These are phyloP conservation scores for Drosophila algonquin DNA, from an alignment of 2,888 invertebrate species.

Conservation along the genomic window DNA sequence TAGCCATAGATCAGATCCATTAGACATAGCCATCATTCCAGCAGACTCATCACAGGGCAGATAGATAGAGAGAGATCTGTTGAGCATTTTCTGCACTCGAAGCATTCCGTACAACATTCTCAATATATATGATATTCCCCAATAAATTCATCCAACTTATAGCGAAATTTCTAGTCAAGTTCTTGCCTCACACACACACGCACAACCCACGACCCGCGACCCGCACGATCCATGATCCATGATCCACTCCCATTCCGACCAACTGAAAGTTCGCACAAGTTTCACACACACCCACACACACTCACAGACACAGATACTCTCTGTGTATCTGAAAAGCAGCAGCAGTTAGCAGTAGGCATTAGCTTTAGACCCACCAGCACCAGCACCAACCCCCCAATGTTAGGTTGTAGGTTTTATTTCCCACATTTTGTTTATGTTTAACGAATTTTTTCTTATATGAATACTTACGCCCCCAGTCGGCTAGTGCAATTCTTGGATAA, in stretches of 20 bases:
- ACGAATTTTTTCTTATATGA: conserved; percentile 56
- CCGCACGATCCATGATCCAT: conserved; percentile 16
- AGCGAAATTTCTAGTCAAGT: conserved; percentile 81
- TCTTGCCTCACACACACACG: conserved; percentile 70
- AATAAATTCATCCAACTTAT: conserved; percentile 50
- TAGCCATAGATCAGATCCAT: conserved; percentile 38
- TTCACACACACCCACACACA: conserved; percentile 14
- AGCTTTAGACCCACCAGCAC: conserved; percentile 35
- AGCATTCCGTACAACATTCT: conserved; percentile 59
- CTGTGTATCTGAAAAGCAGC: conserved; percentile 17
- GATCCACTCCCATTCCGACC: conserved; percentile 36
- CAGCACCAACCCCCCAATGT: not conserved
- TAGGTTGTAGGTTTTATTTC: conserved; percentile 35
- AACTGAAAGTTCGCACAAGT: conserved; percentile 57
- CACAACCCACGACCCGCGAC: conserved; percentile 1
- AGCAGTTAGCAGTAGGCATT: conserved; percentile 39
- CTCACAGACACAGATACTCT: not conserved
- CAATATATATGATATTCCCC: conserved; percentile 23
- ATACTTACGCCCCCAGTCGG: conserved; percentile 45
- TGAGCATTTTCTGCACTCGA: conserved; percentile 12
- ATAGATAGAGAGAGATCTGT: conserved; percentile 17
- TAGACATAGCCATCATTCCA: conserved; percentile 51
- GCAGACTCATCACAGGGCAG: conserved; percentile 43
- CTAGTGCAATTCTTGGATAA: conserved; percentile 70
- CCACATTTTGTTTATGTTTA: conserved; percentile 35